Percentiles rank a stretch among this genome's conserved stretches.
Evolutionary conservation across 2,797 vertebrate genomes (phyloP).

Genomic region (Chaunax sp.): DNA sequence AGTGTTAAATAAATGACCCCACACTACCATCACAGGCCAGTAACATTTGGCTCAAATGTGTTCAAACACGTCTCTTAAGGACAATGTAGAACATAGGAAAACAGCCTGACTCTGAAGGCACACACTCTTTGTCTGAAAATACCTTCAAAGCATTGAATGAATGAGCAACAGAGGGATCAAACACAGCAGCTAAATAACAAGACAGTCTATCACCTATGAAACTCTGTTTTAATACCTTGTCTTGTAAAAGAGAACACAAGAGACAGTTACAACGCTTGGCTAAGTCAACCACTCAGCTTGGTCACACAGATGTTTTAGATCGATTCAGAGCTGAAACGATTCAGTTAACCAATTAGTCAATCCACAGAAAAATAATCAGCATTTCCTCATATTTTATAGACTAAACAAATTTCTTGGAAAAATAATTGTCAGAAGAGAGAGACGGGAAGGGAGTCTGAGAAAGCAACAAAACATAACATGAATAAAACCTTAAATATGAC

Average conservation of each 20-base stretch:
- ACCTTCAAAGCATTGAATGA: slow-evolving; percentile 20
- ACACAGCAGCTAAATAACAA: slow-evolving; percentile 21
- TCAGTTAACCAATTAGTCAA: slow-evolving; percentile 5
- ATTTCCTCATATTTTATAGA: not conserved
- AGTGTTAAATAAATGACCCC: slow-evolving; percentile 81
- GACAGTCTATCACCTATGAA: slow-evolving; percentile 13
- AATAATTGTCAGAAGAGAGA: too few species aligned
- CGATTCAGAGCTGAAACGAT: slow-evolving; percentile 13
- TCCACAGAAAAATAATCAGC: not conserved
- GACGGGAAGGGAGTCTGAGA: too few species aligned
- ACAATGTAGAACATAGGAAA: slow-evolving; percentile 55
- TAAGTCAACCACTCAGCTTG: not conserved
- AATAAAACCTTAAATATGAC: too few species aligned
- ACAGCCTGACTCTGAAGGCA: slow-evolving; percentile 39
- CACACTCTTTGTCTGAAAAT: slow-evolving; percentile 38
- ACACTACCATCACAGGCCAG: slow-evolving; percentile 61
- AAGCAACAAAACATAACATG: too few species aligned
- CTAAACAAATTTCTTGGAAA: too few species aligned
- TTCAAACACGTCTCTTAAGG: slow-evolving; percentile 56
- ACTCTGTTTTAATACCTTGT: slow-evolving; percentile 25
- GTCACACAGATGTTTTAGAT: slow-evolving; percentile 24
- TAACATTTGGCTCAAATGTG: slow-evolving; percentile 76
- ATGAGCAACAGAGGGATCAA: slow-evolving; percentile 10
- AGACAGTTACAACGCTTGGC: not conserved
- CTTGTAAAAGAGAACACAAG: not conserved